Evolutionary conservation across 2,797 vertebrate genomes (phyloP).

Genomic region (Falco columbarius): DNA sequence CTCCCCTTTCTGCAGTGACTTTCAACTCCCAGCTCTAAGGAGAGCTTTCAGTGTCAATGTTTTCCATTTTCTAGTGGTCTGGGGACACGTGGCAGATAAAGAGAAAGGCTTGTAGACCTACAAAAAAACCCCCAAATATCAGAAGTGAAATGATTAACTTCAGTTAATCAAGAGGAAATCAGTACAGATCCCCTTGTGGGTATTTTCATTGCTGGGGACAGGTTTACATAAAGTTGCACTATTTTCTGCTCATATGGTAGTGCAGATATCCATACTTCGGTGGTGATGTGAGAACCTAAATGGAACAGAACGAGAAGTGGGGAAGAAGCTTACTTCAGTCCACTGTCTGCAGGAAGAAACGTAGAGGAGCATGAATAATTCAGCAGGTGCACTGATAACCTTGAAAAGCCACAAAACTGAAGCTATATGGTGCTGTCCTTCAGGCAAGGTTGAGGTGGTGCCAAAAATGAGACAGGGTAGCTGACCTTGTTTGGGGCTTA

Average conservation of each 20-base stretch:
- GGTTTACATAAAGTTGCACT: not conserved
- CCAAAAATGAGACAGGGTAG: not conserved
- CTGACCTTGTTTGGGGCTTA: not conserved
- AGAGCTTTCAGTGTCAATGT: not conserved
- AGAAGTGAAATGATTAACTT: not conserved
- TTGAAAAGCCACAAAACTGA: not conserved
- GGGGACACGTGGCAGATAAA: not conserved
- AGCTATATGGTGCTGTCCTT: not conserved
- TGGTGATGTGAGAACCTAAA: not conserved
- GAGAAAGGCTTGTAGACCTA: not conserved
- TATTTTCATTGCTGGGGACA: not conserved
- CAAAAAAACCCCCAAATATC: not conserved
- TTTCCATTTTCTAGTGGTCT: not conserved
- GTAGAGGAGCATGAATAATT: not conserved
- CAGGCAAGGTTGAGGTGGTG: not conserved
- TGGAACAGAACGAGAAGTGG: not conserved
- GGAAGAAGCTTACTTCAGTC: not conserved
- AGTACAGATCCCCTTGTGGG: not conserved
- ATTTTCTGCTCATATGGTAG: not conserved
- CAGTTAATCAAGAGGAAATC: not conserved
- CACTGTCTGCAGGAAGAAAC: not conserved
- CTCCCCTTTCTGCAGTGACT: not conserved
- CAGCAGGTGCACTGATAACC: not conserved
- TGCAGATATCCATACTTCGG: rapidly evolving
- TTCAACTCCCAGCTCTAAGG: not conserved